A percentile compares a stretch with the other conserved stretches of the same genome.
These are phyloP conservation scores for Acrobasis consociella DNA, from an alignment of 2,888 invertebrate genomes.

Conservation along the genomic window DNA sequence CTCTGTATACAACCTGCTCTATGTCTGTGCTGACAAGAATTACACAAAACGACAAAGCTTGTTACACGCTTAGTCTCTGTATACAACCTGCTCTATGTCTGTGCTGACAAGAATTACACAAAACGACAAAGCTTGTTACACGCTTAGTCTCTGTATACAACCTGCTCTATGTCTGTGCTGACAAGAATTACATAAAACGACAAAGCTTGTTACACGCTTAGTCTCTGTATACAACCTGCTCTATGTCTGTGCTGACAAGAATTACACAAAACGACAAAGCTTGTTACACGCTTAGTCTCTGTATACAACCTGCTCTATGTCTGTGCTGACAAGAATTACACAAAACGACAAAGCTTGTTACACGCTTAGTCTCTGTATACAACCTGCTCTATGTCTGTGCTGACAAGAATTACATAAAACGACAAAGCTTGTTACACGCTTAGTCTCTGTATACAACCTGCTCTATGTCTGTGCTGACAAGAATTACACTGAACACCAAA, in stretches of 20 bases:
- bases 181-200: not conserved
- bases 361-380: too few relatives aligned
- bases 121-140: not conserved
- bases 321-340: not conserved
- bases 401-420: not conserved
- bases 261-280: not conserved
- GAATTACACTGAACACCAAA: not conserved
- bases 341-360: not conserved
- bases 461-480: not conserved
- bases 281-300: too few relatives aligned
- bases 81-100: not conserved
- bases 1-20: not conserved
- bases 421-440: not conserved
- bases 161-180: not conserved
- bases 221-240: not conserved
- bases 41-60: not conserved
- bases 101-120: not conserved
- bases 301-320: not conserved
- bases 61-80: too few relatives aligned
- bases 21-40: not conserved
- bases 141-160: too few relatives aligned
- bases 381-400: not conserved
- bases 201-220: too few relatives aligned
- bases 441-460: not conserved
- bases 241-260: not conserved